Percentiles rank a stretch among this genome's conserved stretches.
Conservation (phyloP, 2,797 vertebrate genomes). For the Melanotaenia nigrans region DNA sequence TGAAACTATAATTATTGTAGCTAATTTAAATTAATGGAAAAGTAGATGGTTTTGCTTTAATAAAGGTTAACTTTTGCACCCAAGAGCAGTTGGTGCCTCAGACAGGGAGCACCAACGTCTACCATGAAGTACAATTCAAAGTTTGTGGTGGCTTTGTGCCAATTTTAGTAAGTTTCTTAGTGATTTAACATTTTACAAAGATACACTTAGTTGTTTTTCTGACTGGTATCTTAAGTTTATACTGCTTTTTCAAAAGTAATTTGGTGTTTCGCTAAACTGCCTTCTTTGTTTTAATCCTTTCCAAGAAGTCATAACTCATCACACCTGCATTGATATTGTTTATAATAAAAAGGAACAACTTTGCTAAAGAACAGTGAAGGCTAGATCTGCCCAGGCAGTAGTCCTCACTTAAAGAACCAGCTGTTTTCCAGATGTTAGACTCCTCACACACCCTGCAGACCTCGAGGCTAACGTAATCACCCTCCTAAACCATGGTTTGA, state of each 20-base stretch:
- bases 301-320: conserved; percentile 2
- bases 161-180: neutral
- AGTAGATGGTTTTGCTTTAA: too few species aligned
- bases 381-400: conserved; percentile 28
- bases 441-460: conserved; percentile 57
- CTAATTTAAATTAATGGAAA: too few species aligned
- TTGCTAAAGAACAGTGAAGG: conserved; percentile 28
- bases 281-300: neutral
- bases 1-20: too few species aligned
- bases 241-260: neutral
- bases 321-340: conserved; percentile 22
- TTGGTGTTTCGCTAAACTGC: neutral
- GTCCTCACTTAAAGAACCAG: conserved; percentile 50
- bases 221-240: neutral
- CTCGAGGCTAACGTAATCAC: conserved; percentile 59
- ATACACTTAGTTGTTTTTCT: neutral
- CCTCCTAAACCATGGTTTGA: conserved; percentile 45
- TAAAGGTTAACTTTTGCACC: too few species aligned
- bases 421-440: conserved; percentile 80
- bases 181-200: neutral
- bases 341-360: conserved; percentile 30
- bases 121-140: neutral
- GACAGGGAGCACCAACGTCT: too few species aligned
- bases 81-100: too few species aligned
- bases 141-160: neutral